phyloP scores from a whole-genome alignment of 2,888 invertebrate genomes.

The Byasa hedistus region DNA sequence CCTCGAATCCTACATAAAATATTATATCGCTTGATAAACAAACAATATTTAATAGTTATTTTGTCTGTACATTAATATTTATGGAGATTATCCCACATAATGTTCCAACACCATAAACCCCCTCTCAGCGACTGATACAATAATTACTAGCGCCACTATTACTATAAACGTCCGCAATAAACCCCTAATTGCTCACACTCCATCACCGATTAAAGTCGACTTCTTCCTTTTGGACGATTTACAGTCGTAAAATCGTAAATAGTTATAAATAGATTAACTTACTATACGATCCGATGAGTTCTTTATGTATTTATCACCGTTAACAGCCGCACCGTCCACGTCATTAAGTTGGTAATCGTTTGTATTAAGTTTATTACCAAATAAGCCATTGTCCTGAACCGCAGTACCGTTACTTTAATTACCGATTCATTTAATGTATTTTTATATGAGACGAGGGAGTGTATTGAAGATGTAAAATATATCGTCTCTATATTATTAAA shows the following conservation, averaged over 20 bases:
- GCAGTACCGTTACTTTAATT: slow-evolving; percentile 32
- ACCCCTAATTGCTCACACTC: slow-evolving; percentile 40
- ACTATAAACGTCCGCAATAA: slow-evolving; percentile 33
- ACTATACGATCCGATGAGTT: slow-evolving; percentile 1
- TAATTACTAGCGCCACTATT: slow-evolving; percentile 41
- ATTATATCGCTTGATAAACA: too few species aligned
- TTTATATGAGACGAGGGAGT: not conserved
- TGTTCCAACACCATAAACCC: too few species aligned
- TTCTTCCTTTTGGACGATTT: slow-evolving; percentile 42
- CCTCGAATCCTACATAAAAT: too few species aligned
- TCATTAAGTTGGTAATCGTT: not conserved
- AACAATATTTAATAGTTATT: too few species aligned
- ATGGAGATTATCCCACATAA: too few species aligned
- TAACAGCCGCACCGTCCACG: slow-evolving; percentile 18
- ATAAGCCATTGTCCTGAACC: slow-evolving; percentile 7
- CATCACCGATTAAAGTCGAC: slow-evolving; percentile 36
- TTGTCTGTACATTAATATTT: too few species aligned
- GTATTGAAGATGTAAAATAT: too few species aligned
- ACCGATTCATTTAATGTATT: slow-evolving; percentile 28
- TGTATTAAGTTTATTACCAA: not conserved
- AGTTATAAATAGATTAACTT: slow-evolving; percentile 37
- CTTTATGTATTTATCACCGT: not conserved
- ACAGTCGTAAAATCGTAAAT: slow-evolving; percentile 41
- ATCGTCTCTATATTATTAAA: too few species aligned
- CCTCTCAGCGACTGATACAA: slow-evolving; percentile 20